These are phyloP conservation scores for Atta colombica DNA, from an alignment of 1,140 invertebrate species.

Conservation along the genomic window DNA sequence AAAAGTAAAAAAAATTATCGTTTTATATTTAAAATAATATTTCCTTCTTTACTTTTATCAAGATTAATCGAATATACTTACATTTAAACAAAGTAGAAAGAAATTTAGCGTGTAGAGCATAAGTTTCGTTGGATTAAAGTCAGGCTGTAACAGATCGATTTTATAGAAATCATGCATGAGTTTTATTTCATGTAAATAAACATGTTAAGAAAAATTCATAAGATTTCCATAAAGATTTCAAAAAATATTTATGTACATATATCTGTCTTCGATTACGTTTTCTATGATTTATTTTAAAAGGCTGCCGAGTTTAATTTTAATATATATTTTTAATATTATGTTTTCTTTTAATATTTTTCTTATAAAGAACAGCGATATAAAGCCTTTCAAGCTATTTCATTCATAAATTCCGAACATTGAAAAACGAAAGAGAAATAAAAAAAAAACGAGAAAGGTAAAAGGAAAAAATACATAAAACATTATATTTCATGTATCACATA, in stretches of 20 bases:
- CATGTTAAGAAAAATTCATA: background rate
- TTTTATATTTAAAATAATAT: background rate
- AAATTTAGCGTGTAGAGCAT: slow-evolving; percentile 90
- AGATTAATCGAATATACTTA: slow-evolving; percentile 85
- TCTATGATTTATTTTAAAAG: background rate
- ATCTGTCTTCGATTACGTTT: background rate
- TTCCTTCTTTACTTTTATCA: no score
- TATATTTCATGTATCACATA: background rate
- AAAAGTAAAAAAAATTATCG: no score
- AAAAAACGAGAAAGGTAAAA: background rate
- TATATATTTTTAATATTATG: background rate
- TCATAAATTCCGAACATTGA: slow-evolving; percentile 16
- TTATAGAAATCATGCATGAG: background rate
- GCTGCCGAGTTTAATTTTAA: slow-evolving; percentile 24
- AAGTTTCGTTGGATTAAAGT: slow-evolving; percentile 88
- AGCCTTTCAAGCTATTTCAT: background rate
- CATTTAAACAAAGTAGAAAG: slow-evolving; percentile 89
- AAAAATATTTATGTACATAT: background rate
- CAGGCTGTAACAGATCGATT: slow-evolving; percentile 86
- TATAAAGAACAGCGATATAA: background rate
- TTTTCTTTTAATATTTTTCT: background rate
- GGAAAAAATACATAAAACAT: background rate
- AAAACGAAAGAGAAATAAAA: background rate
- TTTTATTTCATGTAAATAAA: background rate
- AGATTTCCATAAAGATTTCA: background rate